Evolutionary conservation across 2,797 vertebrate species (phyloP), one percentile per base, ranked within the genome.

Genomic region (Enteromius fasciolatus): DNA sequence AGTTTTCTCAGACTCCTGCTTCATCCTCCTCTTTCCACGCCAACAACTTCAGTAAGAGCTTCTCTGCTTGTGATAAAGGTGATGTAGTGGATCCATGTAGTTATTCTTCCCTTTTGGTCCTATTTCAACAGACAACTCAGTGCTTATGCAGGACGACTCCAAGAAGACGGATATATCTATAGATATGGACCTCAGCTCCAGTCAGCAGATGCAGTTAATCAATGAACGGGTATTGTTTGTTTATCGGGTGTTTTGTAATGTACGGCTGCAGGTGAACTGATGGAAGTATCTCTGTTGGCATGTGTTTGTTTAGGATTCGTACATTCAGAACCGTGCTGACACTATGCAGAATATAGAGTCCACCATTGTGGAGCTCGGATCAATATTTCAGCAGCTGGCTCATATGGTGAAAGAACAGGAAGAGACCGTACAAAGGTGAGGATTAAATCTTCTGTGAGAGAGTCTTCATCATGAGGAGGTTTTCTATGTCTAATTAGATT

Each of bases 361-460:
- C 15, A 96, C 95, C 12, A 96, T 96, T 0, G 95, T 96, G 33
- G 95, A 96, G 86, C 88, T 96, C 81, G 95, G 95, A 50, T 95
- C 95, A 84, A 96, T 96, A 78, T 96, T 96, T 86, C 95, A 96
- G 86, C 95, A 96, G 76, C 83, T 95, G 84, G 95, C 95, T 0
- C 95, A 96, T 86, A 96, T 96, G 95, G 95, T 96, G 33, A 96
- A 96, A 86, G 95, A 96, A 81, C 95, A 96, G 80, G 95, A 96
- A 81, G 95, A 96, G 87, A 95, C 93, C 0, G 93, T 96, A 83
- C 94, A 95, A 87, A 94, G 95, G 95, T 96, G 75, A 87, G 84
- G 23, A 1, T 25, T 10, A 18, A 31, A 33, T n/a, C 33, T 76
- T 61, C 23, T 10, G 20, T 18, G 3, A 20, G 41, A 23, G 63